Base-by-base conservation (phyloP, 2,797 vertebrate species). In the Hipposideros larvatus region DNA sequence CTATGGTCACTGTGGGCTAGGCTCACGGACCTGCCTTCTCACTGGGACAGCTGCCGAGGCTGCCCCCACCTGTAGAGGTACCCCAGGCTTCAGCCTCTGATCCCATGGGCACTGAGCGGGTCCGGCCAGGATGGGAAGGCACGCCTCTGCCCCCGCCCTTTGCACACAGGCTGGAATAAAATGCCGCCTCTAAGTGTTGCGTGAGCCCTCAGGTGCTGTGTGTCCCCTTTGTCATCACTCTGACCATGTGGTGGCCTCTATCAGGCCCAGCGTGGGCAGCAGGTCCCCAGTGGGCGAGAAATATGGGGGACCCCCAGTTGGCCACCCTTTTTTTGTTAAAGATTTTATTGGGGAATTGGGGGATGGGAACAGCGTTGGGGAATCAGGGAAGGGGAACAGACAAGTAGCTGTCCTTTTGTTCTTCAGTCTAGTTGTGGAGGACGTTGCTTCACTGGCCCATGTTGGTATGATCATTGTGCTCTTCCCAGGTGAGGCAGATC, bases 41-140 rank as follows among this genome's bases (percentile, higher is more conserved):
- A 10, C 24, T 22, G 46, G 41, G 46, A 51, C 21, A 70, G 34
- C 22, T 10, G 34, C 74, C 0, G 1, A 31, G 43, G 63, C 79
- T 43, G 16, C 4, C 55, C 24, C 66, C 26, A 31, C 28, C 19
- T 26, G 9, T 16, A 18, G 5, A 1, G 21, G 16, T 5, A 9
- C 13, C 26, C 31, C 24, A 10, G 34, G 21, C 31, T 41, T 65
- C 41, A 37, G 16, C 41, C 61, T 61, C 24, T 43, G 61, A 55
- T 9, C 31, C 61, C 22, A 1, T 24, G n/a, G 59, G 65, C 34
- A n/a, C 34, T 7, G 41, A 57, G 26, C 7, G 48, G 24, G 0
- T 0, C 34, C 0, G 4, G 0, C 43, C 16, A 63, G 43, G 46
- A 11, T 43, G 55, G 71, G 48, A 61, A 7, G 2, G 7, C 55